These are phyloP conservation scores for Stenopsyche tienmushanensis DNA, from an alignment of 1,140 invertebrate genomes.

Conservation along the genomic window DNA sequence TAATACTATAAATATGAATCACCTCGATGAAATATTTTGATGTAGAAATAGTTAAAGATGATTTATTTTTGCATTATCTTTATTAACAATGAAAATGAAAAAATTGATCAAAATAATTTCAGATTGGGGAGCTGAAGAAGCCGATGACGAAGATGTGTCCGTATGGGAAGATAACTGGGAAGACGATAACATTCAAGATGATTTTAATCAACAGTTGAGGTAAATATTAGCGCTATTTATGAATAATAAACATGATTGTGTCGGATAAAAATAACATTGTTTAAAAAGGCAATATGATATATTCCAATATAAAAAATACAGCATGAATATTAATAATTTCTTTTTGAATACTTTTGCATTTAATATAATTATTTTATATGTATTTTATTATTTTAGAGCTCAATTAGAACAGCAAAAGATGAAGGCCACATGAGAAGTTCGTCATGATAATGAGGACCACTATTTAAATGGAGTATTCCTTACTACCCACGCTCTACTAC, in stretches of 20 bases:
- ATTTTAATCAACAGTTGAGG: conserved; percentile 93
- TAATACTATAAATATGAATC: no score
- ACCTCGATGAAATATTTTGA: no score
- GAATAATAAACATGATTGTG: neutral
- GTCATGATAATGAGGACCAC: no score
- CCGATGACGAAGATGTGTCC: conserved; percentile 91
- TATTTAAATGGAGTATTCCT: no score
- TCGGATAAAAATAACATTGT: neutral
- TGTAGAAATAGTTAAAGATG: no score
- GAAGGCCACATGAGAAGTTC: conserved; percentile 2
- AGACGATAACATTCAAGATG: conserved; percentile 97
- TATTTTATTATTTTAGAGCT: conserved; percentile 45
- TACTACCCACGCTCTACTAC: no score
- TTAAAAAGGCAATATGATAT: neutral
- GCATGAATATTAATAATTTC: no score
- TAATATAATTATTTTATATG: neutral
- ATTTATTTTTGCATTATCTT: no score
- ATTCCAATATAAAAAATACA: neutral
- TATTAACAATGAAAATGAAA: neutral
- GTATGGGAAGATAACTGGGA: conserved; percentile 99
- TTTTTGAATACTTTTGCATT: neutral
- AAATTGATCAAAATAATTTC: conserved; percentile 37
- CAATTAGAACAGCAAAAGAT: conserved; percentile 53
- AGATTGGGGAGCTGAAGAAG: conserved; percentile 90
- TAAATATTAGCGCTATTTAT: conserved; percentile 24